These are phyloP conservation scores for Drosophila prosaltans DNA, from an alignment of 1,140 invertebrate genomes.

Conservation along the genomic window DNA sequence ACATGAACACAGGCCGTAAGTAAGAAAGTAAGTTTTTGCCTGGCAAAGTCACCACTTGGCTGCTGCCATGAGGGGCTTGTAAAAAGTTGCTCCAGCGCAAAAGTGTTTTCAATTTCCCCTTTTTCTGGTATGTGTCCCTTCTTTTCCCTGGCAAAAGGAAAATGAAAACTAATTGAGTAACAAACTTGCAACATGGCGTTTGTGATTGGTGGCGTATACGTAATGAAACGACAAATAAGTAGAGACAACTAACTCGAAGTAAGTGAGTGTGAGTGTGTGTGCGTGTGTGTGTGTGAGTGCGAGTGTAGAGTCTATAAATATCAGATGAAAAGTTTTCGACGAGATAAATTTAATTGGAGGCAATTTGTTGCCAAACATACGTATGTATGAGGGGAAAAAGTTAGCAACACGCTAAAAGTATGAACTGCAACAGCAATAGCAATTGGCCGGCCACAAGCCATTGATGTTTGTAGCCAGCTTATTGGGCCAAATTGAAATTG, in stretches of 20 bases:
- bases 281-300: conserved; percentile 12
- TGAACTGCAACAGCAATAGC: conserved; percentile 66
- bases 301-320: conserved; percentile 73
- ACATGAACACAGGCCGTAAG: conserved; percentile 72
- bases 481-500: conserved; percentile 68
- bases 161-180: conserved; percentile 80
- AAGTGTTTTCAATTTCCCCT: conserved; percentile 73
- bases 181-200: conserved; percentile 75
- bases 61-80: conserved; percentile 52
- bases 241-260: conserved; percentile 43
- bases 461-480: conserved; percentile 28
- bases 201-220: conserved; percentile 77
- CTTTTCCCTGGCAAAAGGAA: conserved; percentile 40
- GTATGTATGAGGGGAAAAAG: conserved; percentile 51
- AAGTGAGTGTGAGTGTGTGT: conserved; percentile 25
- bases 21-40: conserved; percentile 57
- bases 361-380: conserved; percentile 77
- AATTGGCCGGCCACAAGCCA: conserved; percentile 52
- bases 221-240: conserved; percentile 76
- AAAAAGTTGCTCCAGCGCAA: conserved; percentile 62
- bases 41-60: conserved; percentile 63
- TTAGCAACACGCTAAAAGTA: conserved; percentile 71
- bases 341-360: conserved; percentile 83
- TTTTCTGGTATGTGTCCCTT: background rate
- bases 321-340: conserved; percentile 81